Base-by-base conservation (phyloP, 2,888 invertebrate genomes). In the Pammene aurita region DNA sequence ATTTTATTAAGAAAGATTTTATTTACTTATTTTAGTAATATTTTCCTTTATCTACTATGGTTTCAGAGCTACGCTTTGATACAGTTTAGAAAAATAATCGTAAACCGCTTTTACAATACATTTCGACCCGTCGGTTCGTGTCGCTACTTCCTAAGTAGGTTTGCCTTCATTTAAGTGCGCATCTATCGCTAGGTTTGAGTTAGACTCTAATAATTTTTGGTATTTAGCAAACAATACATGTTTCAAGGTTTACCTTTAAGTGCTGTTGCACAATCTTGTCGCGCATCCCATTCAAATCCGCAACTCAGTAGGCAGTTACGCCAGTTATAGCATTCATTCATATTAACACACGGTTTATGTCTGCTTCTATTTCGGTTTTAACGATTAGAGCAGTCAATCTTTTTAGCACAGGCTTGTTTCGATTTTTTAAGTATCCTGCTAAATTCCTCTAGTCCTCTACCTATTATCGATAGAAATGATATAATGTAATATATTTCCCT, bases 11-110 rank as follows among this genome's bases (percentile, higher is more conserved):
- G 80, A 83, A 82, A 82, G 72, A 77, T 82, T 84, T 74, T 58
- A 64, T 68, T 73, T 86, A 86, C 88, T 90, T 89, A 89, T 87
- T 87, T 85, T 81, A 88, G 86, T 88, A 88, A 88, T 65, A 60
- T 55, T 66, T 66, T 61, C n/a, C n/a, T 52, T 62, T 62, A 57
- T 62, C 62, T 62, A 67, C 26, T 16, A 67, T 57, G 42, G 11
- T 13, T 57, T 68, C 57, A 68, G 67, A 63, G 63, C 67, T 63
- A 68, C 52, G 62, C 63, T 63, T 67, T 57, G 50, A 16, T 56
- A 44, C 44, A 68, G 56, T 50, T 63, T 68, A 63, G 63, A 68
- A 67, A 67, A 52, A 68, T 57, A 67, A 67, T 57, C 42, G 16
- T 14, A 50, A 62, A 52, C 56, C 42, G 63, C 52, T 63, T 67